A percentile compares a stretch with the other conserved stretches of the same genome.
Conservation (phyloP, 2,797 vertebrate species). For the Masticophis lateralis region DNA sequence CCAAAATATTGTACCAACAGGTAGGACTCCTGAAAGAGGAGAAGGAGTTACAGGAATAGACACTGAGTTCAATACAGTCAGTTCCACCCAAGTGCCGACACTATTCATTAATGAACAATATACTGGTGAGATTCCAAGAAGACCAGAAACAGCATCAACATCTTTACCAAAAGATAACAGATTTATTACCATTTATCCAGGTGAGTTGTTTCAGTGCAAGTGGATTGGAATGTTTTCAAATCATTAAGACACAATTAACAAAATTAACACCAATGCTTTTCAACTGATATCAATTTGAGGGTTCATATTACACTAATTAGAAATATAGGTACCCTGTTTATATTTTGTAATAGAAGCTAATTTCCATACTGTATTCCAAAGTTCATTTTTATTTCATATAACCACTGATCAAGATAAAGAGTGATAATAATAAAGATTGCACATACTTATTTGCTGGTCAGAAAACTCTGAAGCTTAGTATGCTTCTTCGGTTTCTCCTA, state of each 20-base stretch:
- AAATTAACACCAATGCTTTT: not conserved
- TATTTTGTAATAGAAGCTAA: not conserved
- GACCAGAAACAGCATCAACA: conserved; percentile 63
- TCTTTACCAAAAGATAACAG: conserved; percentile 71
- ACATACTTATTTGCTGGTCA: not conserved
- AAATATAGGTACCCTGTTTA: not conserved
- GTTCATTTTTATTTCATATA: not conserved
- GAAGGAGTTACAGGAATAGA: conserved; percentile 38
- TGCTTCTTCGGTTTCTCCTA: not conserved
- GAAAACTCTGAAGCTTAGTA: not conserved
- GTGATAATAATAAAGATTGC: not conserved
- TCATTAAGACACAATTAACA: not conserved
- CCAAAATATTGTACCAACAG: conserved; percentile 45
- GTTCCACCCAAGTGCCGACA: conserved; percentile 74
- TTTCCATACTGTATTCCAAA: not conserved
- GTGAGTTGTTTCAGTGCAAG: conserved; percentile 61
- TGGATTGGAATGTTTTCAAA: not conserved
- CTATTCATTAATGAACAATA: conserved; percentile 64
- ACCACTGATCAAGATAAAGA: not conserved
- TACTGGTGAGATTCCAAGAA: conserved; percentile 56
- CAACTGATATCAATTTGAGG: not conserved
- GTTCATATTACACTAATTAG: not conserved
- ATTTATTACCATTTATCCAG: conserved; percentile 79
- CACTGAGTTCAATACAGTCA: conserved; percentile 44
- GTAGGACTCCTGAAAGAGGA: conserved; percentile 25